Base-by-base conservation (phyloP, 2,888 invertebrate genomes). In the Caenorhabditis parvicauda region DNA sequence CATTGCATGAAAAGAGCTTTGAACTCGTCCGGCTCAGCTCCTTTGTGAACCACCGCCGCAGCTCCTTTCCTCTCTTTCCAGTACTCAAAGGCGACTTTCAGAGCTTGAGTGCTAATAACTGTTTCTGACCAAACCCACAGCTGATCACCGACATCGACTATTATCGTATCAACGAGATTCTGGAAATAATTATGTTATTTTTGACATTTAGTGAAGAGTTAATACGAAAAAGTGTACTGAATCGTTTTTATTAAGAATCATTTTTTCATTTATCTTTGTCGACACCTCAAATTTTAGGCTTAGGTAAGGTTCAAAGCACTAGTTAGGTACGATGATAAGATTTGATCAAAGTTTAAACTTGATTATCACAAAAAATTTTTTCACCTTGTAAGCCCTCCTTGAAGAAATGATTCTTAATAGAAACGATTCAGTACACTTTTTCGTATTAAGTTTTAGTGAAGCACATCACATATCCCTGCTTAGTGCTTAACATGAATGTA, bases 91-190 rank as follows among this genome's bases (percentile, higher is more conserved):
- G 70, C 70, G 2, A 74, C 70, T 48, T 69, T 61, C 28, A 75
- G 53, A 14, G 67, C 62, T 43, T 73, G 73, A 2, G 67, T 70
- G 6, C 59, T 54, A 2, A 64, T 57, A 4, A 59, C 58, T 22
- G 53, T 51, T 39, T 70, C 74, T 3, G 66, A 60, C 77, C 77
- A 77, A 9, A 77, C 35, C 77, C 77, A 77, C 27, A 75, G 55
- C 6, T 45, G 49, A 12, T 53, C 62, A 5, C 76, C 75, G 37
- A 67, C 66, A 44, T 75, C 72, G 21, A 77, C 63, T 14, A 77
- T 27, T 9, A 73, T 56, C 25, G 63, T 64, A 46, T 74, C 72
- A 7, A 47, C 52, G 27, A 64, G 59, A 45, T 62, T 42, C 61
- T 64, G 43, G 35, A 67, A 37, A 2, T 14, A 42, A 38, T 38